Evolutionary conservation across 2,888 invertebrate genomes (phyloP).

Genomic region (Gisinianus flammeolus): DNA sequence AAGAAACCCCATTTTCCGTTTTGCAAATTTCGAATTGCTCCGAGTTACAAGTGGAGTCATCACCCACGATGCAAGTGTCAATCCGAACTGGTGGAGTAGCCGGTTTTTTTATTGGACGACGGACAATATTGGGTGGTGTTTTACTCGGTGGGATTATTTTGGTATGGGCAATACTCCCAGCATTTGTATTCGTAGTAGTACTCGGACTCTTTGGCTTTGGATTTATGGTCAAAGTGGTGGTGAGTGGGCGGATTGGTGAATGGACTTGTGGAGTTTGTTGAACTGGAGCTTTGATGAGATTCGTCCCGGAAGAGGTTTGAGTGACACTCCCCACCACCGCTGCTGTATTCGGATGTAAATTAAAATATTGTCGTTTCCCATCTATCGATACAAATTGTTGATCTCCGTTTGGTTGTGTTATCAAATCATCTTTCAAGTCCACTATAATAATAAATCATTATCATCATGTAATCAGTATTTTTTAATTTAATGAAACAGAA

Average conservation of each 20-base stretch:
- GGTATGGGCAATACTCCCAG: slow-evolving; percentile 31
- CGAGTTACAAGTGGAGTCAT: slow-evolving; percentile 86
- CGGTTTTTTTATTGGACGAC: slow-evolving; percentile 53
- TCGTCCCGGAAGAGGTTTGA: slow-evolving; percentile 14
- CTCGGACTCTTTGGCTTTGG: slow-evolving; percentile 21
- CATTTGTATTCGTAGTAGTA: background rate
- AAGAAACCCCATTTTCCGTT: slow-evolving; percentile 84
- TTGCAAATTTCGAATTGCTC: slow-evolving; percentile 86
- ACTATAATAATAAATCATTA: slow-evolving; percentile 63
- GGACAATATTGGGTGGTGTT: slow-evolving; percentile 52
- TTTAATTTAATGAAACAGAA: background rate
- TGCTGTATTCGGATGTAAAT: slow-evolving; percentile 68
- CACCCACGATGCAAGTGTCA: slow-evolving; percentile 92
- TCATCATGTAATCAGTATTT: no score
- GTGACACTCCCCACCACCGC: slow-evolving; percentile 36
- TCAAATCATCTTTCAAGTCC: slow-evolving; percentile 70
- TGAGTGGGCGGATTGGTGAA: slow-evolving; percentile 36
- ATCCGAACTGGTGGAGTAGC: slow-evolving; percentile 67
- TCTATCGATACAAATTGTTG: slow-evolving; percentile 91
- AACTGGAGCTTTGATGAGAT: background rate
- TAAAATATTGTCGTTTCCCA: slow-evolving; percentile 86
- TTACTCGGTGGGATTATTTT: slow-evolving; percentile 38
- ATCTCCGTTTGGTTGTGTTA: slow-evolving; percentile 75
- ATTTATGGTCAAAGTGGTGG: slow-evolving; percentile 29
- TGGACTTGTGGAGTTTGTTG: slow-evolving; percentile 23